These are phyloP conservation scores for Leistus spinibarbis DNA, from an alignment of 2,888 invertebrate genomes.

Conservation along the genomic window DNA sequence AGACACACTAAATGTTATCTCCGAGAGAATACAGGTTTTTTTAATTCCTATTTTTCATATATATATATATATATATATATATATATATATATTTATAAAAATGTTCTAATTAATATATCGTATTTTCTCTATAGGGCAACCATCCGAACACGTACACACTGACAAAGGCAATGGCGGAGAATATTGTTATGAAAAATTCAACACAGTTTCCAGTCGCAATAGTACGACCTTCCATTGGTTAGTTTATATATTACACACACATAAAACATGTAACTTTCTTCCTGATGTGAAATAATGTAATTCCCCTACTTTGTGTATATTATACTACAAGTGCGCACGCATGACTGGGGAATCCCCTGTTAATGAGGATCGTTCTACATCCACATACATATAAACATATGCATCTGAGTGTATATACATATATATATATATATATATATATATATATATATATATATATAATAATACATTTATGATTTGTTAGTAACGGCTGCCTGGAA, in stretches of 20 bases:
- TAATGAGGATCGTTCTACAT: too few relatives aligned
- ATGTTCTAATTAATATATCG: not conserved
- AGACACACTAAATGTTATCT: conserved; percentile 64
- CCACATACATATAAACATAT: too few relatives aligned
- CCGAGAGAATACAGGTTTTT: conserved; percentile 64
- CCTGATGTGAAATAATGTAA: too few relatives aligned
- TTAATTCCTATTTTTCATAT: not conserved
- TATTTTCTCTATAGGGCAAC: conserved; percentile 61
- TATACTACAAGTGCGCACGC: too few relatives aligned
- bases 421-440: too few relatives aligned
- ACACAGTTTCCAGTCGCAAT: conserved; percentile 83
- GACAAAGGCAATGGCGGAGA: conserved; percentile 93
- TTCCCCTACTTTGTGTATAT: too few relatives aligned
- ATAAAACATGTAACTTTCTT: not conserved
- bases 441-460: too few relatives aligned
- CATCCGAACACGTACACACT: conserved; percentile 96
- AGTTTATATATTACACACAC: conserved; percentile 45
- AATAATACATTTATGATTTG: conserved; percentile 18
- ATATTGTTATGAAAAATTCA: conserved; percentile 74
- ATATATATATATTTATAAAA: not conserved
- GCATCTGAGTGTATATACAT: too few relatives aligned
- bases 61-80: not conserved
- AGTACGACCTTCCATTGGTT: conserved; percentile 89
- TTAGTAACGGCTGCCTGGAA: conserved; percentile 72
- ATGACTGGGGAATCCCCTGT: too few relatives aligned